A percentile compares a stretch with the other conserved stretches of the same genome.
phyloP scores from a whole-genome alignment of 2,888 invertebrate species.

The Sicus ferrugineus region DNA sequence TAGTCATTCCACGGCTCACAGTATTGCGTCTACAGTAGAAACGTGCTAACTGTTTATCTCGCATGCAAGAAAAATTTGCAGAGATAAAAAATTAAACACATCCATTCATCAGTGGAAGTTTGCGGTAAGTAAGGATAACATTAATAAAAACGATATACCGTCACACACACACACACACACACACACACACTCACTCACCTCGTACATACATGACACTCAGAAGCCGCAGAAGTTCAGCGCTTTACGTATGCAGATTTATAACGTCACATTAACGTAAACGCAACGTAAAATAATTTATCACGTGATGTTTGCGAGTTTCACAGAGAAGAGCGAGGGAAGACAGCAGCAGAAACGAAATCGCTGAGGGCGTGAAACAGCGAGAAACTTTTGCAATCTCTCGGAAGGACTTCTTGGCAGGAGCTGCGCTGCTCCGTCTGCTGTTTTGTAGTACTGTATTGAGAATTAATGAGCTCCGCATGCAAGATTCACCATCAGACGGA shows the following conservation, averaged over 20 bases:
- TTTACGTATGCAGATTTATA: conserved; percentile 24
- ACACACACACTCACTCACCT: not conserved
- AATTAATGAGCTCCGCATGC: conserved; percentile 31
- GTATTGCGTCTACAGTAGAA: conserved; percentile 10
- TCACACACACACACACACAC: too few species aligned
- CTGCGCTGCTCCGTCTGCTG: conserved; percentile 1
- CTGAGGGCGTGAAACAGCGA: not conserved
- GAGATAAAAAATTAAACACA: conserved; percentile 28
- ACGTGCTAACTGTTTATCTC: conserved; percentile 29
- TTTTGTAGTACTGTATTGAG: conserved; percentile 22
- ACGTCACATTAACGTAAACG: conserved; percentile 20
- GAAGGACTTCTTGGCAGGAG: conserved; percentile 17
- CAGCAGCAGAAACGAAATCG: not conserved
- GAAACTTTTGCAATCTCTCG: conserved; percentile 25
- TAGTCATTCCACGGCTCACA: not conserved
- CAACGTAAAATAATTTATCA: conserved; percentile 29
- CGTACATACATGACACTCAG: conserved; percentile 9
- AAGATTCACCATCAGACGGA: conserved; percentile 5
- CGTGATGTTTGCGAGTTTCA: not conserved
- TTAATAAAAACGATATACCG: not conserved
- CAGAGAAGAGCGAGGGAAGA: not conserved
- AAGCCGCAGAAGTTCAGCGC: conserved; percentile 14
- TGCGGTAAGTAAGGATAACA: not conserved
- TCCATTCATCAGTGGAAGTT: conserved; percentile 20
- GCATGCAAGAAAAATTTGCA: conserved; percentile 24